Conservation (phyloP, 2,797 vertebrate genomes). For the Neosilurus mollespiculum region DNA sequence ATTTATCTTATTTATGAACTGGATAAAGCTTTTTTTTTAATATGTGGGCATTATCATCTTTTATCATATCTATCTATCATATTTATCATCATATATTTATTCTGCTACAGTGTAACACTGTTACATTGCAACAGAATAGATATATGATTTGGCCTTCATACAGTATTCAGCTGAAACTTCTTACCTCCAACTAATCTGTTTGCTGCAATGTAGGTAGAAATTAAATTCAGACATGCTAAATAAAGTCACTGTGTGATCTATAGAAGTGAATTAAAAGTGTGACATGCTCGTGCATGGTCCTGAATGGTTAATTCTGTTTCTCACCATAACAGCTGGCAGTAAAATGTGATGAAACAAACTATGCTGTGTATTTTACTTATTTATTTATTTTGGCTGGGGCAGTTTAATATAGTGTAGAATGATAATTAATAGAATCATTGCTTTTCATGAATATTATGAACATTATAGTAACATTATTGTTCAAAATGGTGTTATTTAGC, state of each 20-base stretch:
- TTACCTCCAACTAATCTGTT: not conserved
- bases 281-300: not conserved
- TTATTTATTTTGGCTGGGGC: not conserved
- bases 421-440: not conserved
- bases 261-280: not conserved
- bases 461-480: not conserved
- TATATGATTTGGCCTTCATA: not conserved
- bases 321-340: not conserved
- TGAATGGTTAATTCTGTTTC: not conserved
- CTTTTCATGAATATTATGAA: not conserved
- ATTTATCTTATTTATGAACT: not conserved
- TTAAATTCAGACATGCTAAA: not conserved
- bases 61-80: not conserved
- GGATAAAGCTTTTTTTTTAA: not conserved
- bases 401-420: not conserved
- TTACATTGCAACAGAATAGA: too few species aligned
- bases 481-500: not conserved
- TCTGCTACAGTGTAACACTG: too few species aligned
- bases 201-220: not conserved
- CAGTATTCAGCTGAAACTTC: not conserved
- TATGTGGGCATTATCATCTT: not conserved
- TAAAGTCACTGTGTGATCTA: not conserved
- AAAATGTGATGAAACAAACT: too few species aligned
- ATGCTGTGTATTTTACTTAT: too few species aligned
- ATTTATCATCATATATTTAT: too few species aligned